Evolutionary conservation across 2,888 invertebrate genomes (phyloP).

Genomic region (Cosmopolites sordidus): DNA sequence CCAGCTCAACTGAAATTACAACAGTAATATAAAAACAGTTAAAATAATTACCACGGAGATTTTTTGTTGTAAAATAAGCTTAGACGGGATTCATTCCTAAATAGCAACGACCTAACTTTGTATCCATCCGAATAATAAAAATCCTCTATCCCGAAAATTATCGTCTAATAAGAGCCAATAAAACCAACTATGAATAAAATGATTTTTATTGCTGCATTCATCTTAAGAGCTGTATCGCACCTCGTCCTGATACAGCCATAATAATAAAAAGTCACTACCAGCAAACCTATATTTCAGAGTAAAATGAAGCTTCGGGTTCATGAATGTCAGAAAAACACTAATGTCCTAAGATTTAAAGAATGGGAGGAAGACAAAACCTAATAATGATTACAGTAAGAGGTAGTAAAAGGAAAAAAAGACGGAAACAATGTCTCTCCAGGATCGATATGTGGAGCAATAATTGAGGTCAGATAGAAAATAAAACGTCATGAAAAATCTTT

Average conservation of each 20-base stretch:
- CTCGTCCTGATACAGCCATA: constrained; percentile 9
- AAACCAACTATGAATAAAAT: constrained; percentile 7
- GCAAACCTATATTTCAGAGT: constrained; percentile 7
- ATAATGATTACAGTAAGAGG: constrained; percentile 10
- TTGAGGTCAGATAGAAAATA: too few species aligned
- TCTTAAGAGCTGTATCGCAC: constrained; percentile 2
- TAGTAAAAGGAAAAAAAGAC: background rate
- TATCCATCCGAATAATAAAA: background rate
- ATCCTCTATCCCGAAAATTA: background rate
- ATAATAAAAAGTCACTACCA: constrained; percentile 9
- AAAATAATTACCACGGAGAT: too few species aligned
- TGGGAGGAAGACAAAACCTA: constrained; percentile 7
- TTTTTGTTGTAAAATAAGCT: too few species aligned
- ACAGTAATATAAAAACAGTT: too few species aligned
- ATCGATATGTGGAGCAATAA: background rate
- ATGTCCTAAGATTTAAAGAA: constrained; percentile 14
- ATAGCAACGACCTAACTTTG: background rate
- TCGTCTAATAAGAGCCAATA: constrained; percentile 7
- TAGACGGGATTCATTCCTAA: too few species aligned
- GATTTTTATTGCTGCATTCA: constrained; percentile 8
- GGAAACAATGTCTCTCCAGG: background rate
- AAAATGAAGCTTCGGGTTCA: constrained; percentile 7
- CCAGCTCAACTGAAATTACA: too few species aligned
- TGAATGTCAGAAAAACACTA: constrained; percentile 16
- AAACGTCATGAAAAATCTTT: too few species aligned